Conservation (phyloP, 2,797 vertebrate genomes). For the Crenuchus spilurus region DNA sequence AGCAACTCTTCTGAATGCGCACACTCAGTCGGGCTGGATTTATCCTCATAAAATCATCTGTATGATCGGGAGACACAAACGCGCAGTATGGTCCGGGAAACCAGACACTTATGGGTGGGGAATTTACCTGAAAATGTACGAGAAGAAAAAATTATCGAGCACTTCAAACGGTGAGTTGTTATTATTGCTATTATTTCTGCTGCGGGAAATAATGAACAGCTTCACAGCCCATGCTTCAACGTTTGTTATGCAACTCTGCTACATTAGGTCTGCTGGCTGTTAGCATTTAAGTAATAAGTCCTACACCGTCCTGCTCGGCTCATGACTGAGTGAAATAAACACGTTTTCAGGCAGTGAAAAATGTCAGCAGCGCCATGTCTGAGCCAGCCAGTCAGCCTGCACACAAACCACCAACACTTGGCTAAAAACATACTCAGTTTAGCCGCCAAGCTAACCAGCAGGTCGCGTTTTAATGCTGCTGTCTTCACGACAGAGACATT, state of each 20-base stretch:
- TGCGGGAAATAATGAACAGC: too few species aligned
- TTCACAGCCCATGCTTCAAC: slow-evolving; percentile 7
- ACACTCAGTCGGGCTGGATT: slow-evolving; percentile 70
- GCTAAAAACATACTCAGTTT: slow-evolving; percentile 1
- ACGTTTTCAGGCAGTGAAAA: slow-evolving; percentile 18
- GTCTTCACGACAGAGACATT: background rate
- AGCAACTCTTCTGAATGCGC: slow-evolving; percentile 27
- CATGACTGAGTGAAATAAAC: slow-evolving; percentile 24
- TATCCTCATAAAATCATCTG: slow-evolving; percentile 75
- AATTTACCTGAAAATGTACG: slow-evolving; percentile 99
- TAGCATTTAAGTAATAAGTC: background rate
- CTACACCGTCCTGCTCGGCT: too few species aligned
- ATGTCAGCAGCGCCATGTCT: slow-evolving; percentile 41
- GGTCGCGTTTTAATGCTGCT: background rate
- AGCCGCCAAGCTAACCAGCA: background rate
- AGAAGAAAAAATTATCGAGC: slow-evolving; percentile 99
- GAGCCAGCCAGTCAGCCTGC: slow-evolving; percentile 7
- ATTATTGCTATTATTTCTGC: slow-evolving; percentile 13
- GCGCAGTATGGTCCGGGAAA: slow-evolving; percentile 98
- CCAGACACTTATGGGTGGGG: slow-evolving; percentile 99
- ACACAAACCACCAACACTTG: slow-evolving; percentile 19
- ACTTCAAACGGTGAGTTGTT: slow-evolving; percentile 97
- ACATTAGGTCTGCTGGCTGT: background rate
- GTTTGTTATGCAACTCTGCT: slow-evolving; percentile 33
- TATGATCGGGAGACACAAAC: slow-evolving; percentile 80